phyloP scores from a whole-genome alignment of 2,113 vertebrate species.

The Gallinago media region DNA sequence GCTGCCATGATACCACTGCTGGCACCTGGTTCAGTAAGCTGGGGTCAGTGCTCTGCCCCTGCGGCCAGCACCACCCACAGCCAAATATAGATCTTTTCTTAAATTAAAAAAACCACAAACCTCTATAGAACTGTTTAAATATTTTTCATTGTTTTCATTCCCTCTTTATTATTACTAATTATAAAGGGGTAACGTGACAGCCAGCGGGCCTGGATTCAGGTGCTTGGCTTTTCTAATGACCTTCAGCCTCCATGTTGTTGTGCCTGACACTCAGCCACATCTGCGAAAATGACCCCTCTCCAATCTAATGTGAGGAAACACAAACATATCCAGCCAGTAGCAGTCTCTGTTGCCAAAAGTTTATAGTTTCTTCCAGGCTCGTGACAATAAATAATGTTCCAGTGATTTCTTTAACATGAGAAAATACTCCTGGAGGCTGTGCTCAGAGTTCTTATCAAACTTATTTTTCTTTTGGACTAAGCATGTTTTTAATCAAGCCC shows the following conservation, averaged over 20 bases:
- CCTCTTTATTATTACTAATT: neutral
- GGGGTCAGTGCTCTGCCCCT: neutral
- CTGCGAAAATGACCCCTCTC: neutral
- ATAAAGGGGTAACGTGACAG: neutral
- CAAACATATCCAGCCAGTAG: neutral
- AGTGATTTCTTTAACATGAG: neutral
- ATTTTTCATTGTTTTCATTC: neutral
- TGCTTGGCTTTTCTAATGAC: fast-evolving
- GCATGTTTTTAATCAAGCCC: neutral
- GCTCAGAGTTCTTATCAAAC: neutral
- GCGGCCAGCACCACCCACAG: neutral
- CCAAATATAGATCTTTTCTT: neutral
- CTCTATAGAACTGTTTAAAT: neutral
- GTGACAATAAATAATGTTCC: neutral
- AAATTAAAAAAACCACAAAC: neutral
- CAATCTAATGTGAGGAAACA: neutral
- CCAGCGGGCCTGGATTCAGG: neutral
- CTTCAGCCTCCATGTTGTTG: neutral
- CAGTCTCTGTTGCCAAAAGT: neutral
- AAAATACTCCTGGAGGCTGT: neutral
- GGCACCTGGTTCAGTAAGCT: fast-evolving
- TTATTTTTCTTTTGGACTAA: neutral
- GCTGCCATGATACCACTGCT: neutral
- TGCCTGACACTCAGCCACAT: neutral
- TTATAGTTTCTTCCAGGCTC: neutral